phyloP scores from a whole-genome alignment of 2,113 vertebrate species.

The Phylloscopus whistleri region DNA sequence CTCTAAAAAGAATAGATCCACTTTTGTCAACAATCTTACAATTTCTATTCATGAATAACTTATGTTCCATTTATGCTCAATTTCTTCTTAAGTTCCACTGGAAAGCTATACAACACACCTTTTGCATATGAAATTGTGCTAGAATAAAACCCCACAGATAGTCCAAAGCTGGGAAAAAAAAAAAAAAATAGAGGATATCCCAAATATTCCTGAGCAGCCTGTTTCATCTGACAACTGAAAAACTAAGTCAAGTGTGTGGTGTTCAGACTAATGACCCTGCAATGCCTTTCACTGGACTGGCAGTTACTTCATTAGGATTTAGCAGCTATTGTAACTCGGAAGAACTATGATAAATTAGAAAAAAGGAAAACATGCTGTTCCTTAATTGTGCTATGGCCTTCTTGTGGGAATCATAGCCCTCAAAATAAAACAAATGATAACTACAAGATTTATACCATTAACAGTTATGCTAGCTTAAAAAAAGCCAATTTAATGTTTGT shows the following conservation, averaged over 20 bases:
- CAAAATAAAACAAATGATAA: neutral
- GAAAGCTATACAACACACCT: neutral
- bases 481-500: neutral
- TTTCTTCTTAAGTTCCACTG: neutral
- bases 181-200: neutral
- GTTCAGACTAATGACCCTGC: neutral
- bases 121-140: slow-evolving; percentile 34
- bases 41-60: slow-evolving; percentile 51
- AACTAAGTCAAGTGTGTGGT: neutral
- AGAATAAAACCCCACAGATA: neutral
- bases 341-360: neutral
- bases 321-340: neutral
- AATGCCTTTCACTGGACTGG: neutral
- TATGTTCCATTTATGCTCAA: slow-evolving; percentile 27
- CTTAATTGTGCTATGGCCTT: neutral
- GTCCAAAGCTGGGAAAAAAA: neutral
- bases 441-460: neutral
- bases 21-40: slow-evolving; percentile 37
- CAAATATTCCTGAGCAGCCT: neutral
- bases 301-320: neutral
- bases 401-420: neutral
- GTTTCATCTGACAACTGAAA: neutral
- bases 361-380: neutral
- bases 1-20: neutral
- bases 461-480: neutral